Percentiles rank a stretch among this genome's conserved stretches.
Evolutionary conservation across 2,797 vertebrate genomes (phyloP).

Genomic region (Leucoraja ocellata): DNA sequence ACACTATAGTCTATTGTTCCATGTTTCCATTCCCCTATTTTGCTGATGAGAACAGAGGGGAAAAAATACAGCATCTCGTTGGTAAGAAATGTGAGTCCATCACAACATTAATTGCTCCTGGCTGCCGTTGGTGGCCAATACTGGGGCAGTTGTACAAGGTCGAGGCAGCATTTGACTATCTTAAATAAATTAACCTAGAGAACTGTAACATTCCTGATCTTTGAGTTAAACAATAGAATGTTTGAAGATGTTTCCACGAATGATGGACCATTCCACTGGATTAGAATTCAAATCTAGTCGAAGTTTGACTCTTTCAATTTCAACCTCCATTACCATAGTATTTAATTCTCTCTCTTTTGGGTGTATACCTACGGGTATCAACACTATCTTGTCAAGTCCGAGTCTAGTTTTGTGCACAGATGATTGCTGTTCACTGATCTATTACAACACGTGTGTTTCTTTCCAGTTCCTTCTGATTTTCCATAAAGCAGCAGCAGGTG

Average conservation of each 20-base stretch:
- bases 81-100: not conserved
- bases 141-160: too few species aligned
- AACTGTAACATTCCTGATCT: not conserved
- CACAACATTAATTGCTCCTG: not conserved
- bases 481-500: conserved; percentile 78
- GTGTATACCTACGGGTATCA: not conserved
- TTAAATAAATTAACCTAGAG: not conserved
- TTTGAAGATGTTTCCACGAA: not conserved
- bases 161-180: not conserved
- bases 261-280: not conserved
- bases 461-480: conserved; percentile 86
- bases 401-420: not conserved
- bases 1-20: too few species aligned
- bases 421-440: not conserved
- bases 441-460: conserved; percentile 24
- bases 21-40: not conserved
- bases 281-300: not conserved
- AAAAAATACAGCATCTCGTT: not conserved
- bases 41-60: not conserved
- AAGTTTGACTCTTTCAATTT: not conserved
- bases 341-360: not conserved
- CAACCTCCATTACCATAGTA: not conserved
- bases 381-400: too few species aligned
- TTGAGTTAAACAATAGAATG: not conserved
- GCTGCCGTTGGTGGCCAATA: not conserved